Evolutionary conservation across 2,797 vertebrate species (phyloP), one percentile per base, ranked within the genome.

Genomic region (Ibycter americanus): DNA sequence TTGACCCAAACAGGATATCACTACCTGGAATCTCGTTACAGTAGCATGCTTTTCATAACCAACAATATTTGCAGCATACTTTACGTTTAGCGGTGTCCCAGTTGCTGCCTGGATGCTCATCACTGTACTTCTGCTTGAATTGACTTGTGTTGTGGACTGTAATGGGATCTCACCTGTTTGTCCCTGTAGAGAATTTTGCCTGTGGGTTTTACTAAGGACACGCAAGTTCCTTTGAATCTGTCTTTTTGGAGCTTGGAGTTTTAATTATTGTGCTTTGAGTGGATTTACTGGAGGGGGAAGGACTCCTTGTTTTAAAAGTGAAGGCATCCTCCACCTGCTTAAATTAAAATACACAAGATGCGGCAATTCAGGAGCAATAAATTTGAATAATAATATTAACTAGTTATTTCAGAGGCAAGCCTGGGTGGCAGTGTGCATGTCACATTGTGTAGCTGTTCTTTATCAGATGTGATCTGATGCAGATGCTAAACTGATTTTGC

Each of bases 171-270:
- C 83, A 82, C 55, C 65, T 87, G 55, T 87, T 97, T 93, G 83
- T 78, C 90, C 49, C 74, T 73, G 47, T 44, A 86, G 67, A 82
- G 66, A 86, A 85, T 94, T 90, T 89, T 0, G 3, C 80, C 66
- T 82, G 59, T 87, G 83, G 85, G 46, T 66, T 95, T 89, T 81
- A 84, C 38, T 65, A 32, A 54, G 68, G 46, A 70, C 40, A n/a
- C 25, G 77, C 90, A 95, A 93, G 84, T 62, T 89, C 26, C 65
- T 78, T 88, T 96, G 81, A 88, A 62, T 93, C 61, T 93, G 17
- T 91, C 73, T 86, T 62, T 87, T 27, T 81, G 63, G 44, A 92
- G 52, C 67, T 85, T 65, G 49, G 81, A 51, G 27, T 78, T 90
- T 74, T 93, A 89, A 91, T 89, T 95, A 49, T 49, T 56, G 29